A percentile compares a stretch with the other conserved stretches of the same genome.
Evolutionary conservation across 2,113 vertebrate species (phyloP).

Genomic region (Hemichromis elongatus): DNA sequence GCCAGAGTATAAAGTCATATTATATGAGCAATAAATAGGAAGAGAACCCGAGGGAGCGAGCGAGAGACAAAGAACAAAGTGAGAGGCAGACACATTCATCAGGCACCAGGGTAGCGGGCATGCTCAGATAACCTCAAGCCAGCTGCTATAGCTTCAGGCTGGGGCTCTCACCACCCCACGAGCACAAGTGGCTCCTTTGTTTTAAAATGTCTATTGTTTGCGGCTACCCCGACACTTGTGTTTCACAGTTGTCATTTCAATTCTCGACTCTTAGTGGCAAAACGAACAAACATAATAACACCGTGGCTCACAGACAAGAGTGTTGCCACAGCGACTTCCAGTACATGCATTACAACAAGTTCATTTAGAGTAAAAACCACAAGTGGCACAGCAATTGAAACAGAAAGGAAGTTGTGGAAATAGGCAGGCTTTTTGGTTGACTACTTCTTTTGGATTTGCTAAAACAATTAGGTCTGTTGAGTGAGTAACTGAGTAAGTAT

Average conservation of each 20-base stretch:
- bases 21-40: not conserved
- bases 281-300: not conserved
- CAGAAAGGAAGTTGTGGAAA: not conserved
- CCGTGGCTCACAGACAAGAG: not conserved
- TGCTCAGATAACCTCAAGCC: slow-evolving; percentile 20
- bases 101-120: not conserved
- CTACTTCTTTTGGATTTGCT: not conserved
- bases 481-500: fast-evolving
- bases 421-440: not conserved
- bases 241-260: not conserved
- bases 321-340: not conserved
- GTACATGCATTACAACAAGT: not conserved
- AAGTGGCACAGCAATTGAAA: not conserved
- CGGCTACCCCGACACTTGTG: not conserved
- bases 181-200: not conserved
- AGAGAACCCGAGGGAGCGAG: not conserved
- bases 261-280: not conserved
- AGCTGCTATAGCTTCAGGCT: slow-evolving; percentile 29
- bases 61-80: not conserved
- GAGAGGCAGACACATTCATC: slow-evolving; percentile 14
- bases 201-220: not conserved
- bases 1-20: not conserved
- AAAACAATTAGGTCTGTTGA: not conserved
- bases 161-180: not conserved
- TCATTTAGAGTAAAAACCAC: not conserved